Percentiles rank a stretch among this genome's conserved stretches.
These are phyloP conservation scores for Parauchenoglanis punctatus DNA, from an alignment of 2,797 vertebrate genomes.

Conservation along the genomic window DNA sequence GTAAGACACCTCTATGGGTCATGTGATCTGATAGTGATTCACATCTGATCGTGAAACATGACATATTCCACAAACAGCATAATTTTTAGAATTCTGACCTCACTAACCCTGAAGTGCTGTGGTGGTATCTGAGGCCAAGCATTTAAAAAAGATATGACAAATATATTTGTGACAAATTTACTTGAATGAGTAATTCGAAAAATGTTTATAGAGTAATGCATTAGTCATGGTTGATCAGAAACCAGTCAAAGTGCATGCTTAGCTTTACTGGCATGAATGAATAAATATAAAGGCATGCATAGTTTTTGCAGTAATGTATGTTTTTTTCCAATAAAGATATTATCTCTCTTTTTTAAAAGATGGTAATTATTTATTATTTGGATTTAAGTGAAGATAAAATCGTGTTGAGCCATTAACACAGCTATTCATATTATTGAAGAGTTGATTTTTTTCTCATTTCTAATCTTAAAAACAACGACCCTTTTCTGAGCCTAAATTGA, in stretches of 20 bases:
- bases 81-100: not conserved
- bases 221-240: not conserved
- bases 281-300: not conserved
- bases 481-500: constrained; percentile 20
- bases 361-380: not conserved
- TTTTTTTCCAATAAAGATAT: not conserved
- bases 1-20: not conserved
- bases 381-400: not conserved
- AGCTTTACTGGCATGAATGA: not conserved
- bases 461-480: not conserved
- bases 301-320: not conserved
- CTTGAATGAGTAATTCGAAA: not conserved
- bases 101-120: not conserved
- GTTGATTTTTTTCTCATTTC: not conserved
- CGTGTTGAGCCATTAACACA: not conserved
- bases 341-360: not conserved
- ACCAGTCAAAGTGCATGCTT: not conserved
- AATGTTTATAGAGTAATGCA: not conserved
- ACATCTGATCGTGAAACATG: not conserved
- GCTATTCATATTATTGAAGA: not conserved
- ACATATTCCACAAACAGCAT: not conserved
- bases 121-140: not conserved
- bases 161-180: not conserved
- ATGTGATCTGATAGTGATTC: not conserved
- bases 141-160: not conserved